A percentile compares a stretch with the other conserved stretches of the same genome.
Conservation (phyloP, 2,797 vertebrate genomes). For the Apodemus agrarius region DNA sequence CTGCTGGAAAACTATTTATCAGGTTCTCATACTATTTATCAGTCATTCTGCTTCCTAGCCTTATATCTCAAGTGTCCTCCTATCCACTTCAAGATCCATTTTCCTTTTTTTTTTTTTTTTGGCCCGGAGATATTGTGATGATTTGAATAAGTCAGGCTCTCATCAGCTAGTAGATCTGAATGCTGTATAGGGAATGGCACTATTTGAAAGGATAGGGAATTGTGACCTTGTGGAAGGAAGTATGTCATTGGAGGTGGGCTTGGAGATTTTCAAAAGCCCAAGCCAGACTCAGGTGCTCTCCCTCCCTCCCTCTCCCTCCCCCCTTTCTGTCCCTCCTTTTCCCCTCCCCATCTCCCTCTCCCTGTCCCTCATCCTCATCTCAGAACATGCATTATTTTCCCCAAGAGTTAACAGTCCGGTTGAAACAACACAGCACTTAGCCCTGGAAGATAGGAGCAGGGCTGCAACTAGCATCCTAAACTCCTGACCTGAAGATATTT, state of each 20-base stretch:
- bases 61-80: background rate
- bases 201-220: background rate
- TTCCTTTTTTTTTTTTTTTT: background rate
- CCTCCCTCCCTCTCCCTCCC: too few relatives aligned
- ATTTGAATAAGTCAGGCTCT: background rate
- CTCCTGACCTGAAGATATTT: background rate
- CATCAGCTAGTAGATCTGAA: too few relatives aligned
- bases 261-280: background rate
- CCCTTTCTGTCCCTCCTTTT: too few relatives aligned
- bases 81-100: background rate
- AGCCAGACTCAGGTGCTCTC: too few relatives aligned
- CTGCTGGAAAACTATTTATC: background rate
- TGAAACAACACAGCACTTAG: background rate
- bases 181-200: background rate
- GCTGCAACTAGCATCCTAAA: background rate
- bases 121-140: background rate
- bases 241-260: background rate
- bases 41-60: background rate
- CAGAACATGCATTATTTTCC: background rate
- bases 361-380: too few relatives aligned
- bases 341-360: too few relatives aligned
- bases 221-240: background rate
- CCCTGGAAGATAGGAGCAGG: background rate
- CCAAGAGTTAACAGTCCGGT: background rate
- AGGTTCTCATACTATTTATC: too few relatives aligned